A percentile compares a stretch with the other conserved stretches of the same genome.
These are phyloP conservation scores for Hipposideros larvatus DNA, from an alignment of 2,797 vertebrate genomes.

Conservation along the genomic window DNA sequence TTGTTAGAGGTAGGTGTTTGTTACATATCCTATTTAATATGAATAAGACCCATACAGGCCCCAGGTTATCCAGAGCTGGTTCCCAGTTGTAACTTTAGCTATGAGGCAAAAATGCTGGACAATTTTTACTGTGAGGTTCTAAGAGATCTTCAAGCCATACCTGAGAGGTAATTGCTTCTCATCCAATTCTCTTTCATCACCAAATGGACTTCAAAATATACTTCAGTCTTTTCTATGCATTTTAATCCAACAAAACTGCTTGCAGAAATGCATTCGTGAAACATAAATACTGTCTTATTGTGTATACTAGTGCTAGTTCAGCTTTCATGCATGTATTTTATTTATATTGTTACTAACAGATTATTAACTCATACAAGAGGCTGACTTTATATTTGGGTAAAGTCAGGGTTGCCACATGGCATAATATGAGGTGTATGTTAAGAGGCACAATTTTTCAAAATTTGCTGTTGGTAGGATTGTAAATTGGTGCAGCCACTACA, in stretches of 20 bases:
- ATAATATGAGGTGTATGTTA: background rate
- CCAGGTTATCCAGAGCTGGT: background rate
- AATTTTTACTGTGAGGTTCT: background rate
- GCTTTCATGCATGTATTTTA: background rate
- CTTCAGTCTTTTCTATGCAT: conserved; percentile 26
- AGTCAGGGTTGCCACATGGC: background rate
- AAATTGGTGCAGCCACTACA: background rate
- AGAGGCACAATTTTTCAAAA: conserved; percentile 40
- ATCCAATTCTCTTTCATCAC: conserved; percentile 12
- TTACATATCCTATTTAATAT: background rate
- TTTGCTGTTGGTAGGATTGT: background rate
- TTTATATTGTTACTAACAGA: conserved; percentile 36
- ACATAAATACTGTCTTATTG: background rate
- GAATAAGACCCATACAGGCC: background rate
- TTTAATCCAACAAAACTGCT: conserved; percentile 53
- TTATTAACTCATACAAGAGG: background rate
- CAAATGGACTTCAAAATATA: conserved; percentile 52
- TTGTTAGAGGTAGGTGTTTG: background rate
- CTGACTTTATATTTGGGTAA: conserved; percentile 29
- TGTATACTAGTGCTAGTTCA: background rate
- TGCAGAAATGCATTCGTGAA: background rate
- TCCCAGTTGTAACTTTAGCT: background rate
- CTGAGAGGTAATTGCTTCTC: background rate
- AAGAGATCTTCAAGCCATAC: background rate
- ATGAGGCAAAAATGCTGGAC: background rate